phyloP scores from a whole-genome alignment of 2,888 invertebrate genomes.

The Mallateleia sp. region DNA sequence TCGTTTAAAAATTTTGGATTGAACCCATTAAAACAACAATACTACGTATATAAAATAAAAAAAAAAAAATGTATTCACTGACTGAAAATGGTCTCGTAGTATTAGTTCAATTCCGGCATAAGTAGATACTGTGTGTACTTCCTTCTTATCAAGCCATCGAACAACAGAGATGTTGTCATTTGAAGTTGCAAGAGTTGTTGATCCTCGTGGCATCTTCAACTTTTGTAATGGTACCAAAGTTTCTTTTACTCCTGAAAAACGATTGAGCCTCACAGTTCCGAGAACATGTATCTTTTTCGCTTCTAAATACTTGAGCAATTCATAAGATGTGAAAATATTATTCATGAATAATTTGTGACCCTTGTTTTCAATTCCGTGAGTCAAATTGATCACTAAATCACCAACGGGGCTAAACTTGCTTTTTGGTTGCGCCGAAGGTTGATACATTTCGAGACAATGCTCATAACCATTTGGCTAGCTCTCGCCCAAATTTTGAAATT shows the following conservation, averaged over 20 bases:
- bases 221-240: constrained; percentile 7
- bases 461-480: constrained; percentile 35
- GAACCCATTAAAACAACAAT: too few relatives aligned
- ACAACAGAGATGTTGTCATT: constrained; percentile 9
- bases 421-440: constrained; percentile 17
- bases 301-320: constrained; percentile 2
- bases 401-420: constrained; percentile 33
- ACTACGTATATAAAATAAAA: too few relatives aligned
- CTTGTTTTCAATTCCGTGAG: constrained; percentile 37
- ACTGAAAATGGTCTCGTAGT: constrained; percentile 37
- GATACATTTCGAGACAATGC: constrained; percentile 38
- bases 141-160: too few relatives aligned
- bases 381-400: constrained; percentile 38
- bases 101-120: too few relatives aligned
- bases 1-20: too few relatives aligned
- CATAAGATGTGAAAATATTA: constrained; percentile 7
- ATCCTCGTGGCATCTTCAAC: too few relatives aligned
- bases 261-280: too few relatives aligned
- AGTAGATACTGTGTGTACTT: too few relatives aligned
- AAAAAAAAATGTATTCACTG: constrained; percentile 32
- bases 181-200: constrained; percentile 36
- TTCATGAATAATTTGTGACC: constrained; percentile 33
- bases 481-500: constrained; percentile 26
- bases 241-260: too few relatives aligned
- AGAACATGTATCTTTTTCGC: too few relatives aligned